Evolutionary conservation across 2,113 vertebrate species (phyloP).

Genomic region (Burhinus bistriatus): DNA sequence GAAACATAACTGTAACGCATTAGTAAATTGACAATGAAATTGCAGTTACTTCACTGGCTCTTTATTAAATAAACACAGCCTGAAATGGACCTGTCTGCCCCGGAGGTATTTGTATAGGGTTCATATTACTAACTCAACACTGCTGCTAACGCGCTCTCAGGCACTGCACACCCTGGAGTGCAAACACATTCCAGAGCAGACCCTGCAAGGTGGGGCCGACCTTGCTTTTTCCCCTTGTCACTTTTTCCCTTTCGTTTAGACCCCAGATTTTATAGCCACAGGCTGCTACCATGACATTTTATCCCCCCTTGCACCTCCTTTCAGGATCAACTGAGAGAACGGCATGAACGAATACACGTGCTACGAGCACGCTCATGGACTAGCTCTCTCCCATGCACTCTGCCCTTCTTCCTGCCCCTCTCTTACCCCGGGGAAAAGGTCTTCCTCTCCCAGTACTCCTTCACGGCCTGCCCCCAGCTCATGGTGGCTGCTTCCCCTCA

Average conservation of each 20-base stretch:
- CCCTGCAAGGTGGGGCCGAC: conserved; percentile 64
- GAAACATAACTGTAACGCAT: conserved; percentile 74
- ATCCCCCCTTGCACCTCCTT: not conserved
- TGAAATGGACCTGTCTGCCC: conserved; percentile 58
- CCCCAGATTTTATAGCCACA: not conserved
- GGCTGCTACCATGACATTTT: not conserved
- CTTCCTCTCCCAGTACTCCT: not conserved
- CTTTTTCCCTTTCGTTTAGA: conserved; percentile 34
- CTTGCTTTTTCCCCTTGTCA: conserved; percentile 40
- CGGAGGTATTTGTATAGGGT: conserved; percentile 67
- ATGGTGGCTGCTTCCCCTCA: not conserved
- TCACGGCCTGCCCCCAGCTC: not conserved
- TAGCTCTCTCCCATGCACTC: not conserved
- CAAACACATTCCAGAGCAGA: conserved; percentile 71
- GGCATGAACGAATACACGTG: not conserved
- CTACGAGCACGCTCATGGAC: not conserved
- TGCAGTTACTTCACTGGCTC: conserved; percentile 70
- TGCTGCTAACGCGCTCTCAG: conserved; percentile 54
- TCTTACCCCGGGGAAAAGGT: not conserved
- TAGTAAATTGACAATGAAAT: conserved; percentile 75
- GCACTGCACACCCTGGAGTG: conserved; percentile 53
- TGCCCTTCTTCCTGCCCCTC: not conserved
- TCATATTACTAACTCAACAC: conserved; percentile 77
- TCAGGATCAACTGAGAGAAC: not conserved
- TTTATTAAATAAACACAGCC: conserved; percentile 77